Conservation (phyloP, 1,140 invertebrate genomes). For the Euura saliciscinereae region DNA sequence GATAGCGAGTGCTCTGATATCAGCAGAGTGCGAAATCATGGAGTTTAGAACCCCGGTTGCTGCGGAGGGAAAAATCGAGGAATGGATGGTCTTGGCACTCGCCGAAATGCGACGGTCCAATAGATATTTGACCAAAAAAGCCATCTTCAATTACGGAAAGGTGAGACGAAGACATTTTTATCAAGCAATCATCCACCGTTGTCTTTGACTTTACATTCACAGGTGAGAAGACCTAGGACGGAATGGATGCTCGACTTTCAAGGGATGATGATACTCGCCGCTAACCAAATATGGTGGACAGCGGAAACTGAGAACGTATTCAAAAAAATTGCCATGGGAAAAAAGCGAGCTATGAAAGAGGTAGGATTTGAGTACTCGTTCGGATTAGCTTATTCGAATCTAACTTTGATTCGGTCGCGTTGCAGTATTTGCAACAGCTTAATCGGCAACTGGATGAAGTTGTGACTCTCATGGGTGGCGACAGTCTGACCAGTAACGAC, state of each 20-base stretch:
- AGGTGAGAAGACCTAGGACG: conserved; percentile 62
- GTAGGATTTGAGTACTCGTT: conserved; percentile 26
- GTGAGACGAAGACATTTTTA: conserved; percentile 46
- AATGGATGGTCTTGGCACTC: conserved; percentile 88
- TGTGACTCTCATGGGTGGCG: conserved; percentile 78
- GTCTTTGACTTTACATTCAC: conserved; percentile 17
- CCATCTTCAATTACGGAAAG: conserved; percentile 85
- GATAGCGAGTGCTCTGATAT: conserved; percentile 80
- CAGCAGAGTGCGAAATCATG: conserved; percentile 86
- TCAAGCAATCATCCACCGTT: conserved; percentile 59
- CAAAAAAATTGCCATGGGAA: conserved; percentile 73
- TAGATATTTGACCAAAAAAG: conserved; percentile 85
- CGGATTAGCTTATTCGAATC: too few species aligned
- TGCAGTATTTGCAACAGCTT: conserved; percentile 72
- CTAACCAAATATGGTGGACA: conserved; percentile 93
- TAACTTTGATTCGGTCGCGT: background rate
- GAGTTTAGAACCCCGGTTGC: conserved; percentile 71
- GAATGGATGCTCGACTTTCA: conserved; percentile 89
- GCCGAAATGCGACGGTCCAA: conserved; percentile 85
- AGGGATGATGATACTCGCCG: conserved; percentile 85
- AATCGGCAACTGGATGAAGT: conserved; percentile 86
- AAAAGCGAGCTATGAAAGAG: conserved; percentile 88
- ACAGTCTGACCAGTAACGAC: conserved; percentile 80
- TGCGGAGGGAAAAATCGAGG: conserved; percentile 75
- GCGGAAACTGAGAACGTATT: conserved; percentile 92